phyloP scores from a whole-genome alignment of 2,113 vertebrate species.

The Sorex fumeus region DNA sequence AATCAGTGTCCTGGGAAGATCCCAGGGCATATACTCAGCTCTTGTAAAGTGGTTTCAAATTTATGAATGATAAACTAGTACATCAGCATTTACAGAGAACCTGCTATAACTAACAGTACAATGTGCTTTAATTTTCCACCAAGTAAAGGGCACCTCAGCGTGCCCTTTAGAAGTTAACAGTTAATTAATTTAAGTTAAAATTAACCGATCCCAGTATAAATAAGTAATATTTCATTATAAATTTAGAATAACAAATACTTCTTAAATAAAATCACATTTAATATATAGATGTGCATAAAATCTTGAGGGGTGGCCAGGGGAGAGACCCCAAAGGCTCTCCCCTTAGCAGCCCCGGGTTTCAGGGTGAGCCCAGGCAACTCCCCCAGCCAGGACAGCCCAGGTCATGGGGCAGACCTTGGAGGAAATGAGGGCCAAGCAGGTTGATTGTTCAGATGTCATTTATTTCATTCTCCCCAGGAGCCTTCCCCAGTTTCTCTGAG shows the following conservation, averaged over 20 bases:
- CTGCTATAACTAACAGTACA: slow-evolving; percentile 3
- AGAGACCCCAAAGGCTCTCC: too few species aligned
- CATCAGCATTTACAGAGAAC: slow-evolving; percentile 15
- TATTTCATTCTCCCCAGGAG: too few species aligned
- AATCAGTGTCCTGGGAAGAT: neutral
- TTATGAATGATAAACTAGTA: slow-evolving; percentile 22
- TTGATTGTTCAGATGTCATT: too few species aligned
- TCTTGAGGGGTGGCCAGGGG: too few species aligned
- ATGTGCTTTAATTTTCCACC: slow-evolving; percentile 42
- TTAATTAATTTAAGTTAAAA: slow-evolving; percentile 23
- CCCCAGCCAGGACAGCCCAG: too few species aligned
- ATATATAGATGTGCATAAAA: neutral
- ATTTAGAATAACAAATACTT: neutral
- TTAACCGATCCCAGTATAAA: neutral
- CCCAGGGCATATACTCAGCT: neutral
- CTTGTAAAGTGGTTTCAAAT: slow-evolving; percentile 1
- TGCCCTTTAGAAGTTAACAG: slow-evolving; percentile 17
- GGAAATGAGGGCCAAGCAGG: too few species aligned
- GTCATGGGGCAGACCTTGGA: too few species aligned
- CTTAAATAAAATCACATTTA: neutral
- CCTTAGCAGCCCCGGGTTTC: too few species aligned
- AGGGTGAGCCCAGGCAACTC: too few species aligned
- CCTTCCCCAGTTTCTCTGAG: too few species aligned
- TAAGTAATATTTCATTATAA: neutral
- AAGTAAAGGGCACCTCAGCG: slow-evolving; percentile 18